These are phyloP conservation scores for Bucco capensis DNA, from an alignment of 2,113 vertebrate species.

Conservation along the genomic window DNA sequence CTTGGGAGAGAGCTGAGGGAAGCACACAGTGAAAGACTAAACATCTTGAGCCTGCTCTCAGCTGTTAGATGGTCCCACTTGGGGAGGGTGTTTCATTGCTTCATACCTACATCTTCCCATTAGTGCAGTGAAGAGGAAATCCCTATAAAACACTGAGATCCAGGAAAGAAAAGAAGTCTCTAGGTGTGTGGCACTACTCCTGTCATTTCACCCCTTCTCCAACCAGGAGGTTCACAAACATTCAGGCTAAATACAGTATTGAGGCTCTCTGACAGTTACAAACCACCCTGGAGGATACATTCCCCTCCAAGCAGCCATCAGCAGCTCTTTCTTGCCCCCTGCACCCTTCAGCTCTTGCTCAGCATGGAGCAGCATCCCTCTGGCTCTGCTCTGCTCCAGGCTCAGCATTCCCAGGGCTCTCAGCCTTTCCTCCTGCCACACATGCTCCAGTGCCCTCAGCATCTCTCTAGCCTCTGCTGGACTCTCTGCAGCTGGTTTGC, in stretches of 20 bases:
- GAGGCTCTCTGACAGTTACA: not conserved
- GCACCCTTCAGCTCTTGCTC: no score
- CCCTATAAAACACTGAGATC: fast-evolving
- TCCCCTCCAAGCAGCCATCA: not conserved
- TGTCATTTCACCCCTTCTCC: not conserved
- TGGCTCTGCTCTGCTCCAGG: not conserved
- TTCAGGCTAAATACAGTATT: not conserved
- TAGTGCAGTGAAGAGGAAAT: not conserved
- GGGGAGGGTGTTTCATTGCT: not conserved
- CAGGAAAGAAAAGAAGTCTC: not conserved
- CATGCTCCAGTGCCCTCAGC: not conserved
- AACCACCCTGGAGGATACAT: not conserved
- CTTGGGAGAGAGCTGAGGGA: not conserved
- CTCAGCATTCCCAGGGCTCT: not conserved
- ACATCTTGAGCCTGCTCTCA: not conserved
- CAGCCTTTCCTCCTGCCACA: not conserved
- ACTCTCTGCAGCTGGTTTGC: not conserved
- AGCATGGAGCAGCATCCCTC: not conserved
- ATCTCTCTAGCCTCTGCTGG: not conserved
- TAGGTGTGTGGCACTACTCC: fast-evolving
- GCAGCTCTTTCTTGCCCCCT: not conserved
- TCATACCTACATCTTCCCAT: not conserved
- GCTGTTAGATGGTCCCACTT: fast-evolving
- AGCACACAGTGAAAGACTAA: not conserved
- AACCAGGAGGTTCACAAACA: not conserved